Evolutionary conservation across 2,797 vertebrate species (phyloP), one percentile per base, ranked within the genome.

Genomic region (Coregonus sp.): DNA sequence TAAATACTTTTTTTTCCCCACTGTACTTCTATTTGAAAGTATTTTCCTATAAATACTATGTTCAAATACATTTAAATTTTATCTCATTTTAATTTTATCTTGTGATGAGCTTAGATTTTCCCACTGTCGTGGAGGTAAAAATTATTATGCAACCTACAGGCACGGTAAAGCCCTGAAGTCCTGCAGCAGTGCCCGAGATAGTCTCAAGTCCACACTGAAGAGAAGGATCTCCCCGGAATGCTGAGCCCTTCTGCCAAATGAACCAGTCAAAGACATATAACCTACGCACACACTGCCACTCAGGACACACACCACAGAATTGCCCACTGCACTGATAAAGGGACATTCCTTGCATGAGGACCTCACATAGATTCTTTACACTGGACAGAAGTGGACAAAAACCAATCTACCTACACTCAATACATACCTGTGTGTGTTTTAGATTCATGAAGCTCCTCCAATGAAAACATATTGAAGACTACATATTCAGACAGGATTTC

Each of bases 141-240:
- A 1, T 67, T 0, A 5, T 35, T 72, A 15, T 81, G 79, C 78
- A 15, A 20, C 71, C 81, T 82, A 69, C 86, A 99, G 98, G 85
- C 95, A 95, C 71, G 90, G 89, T 2, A 92, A 92, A 0, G 92
- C 94, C 75, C 93, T 97, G 68, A 95, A 96, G 79, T 92, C 94
- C 37, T 97, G 96, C 71, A 84, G 92, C 3, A 89, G 89, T n/a
- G 95, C 95, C 81, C 92, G 91, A 72, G 95, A 96, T 85, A 92
- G 74, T 76, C 94, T 99, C 75, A 90, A 93, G 81, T 94, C 95
- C 76, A 95, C 95, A 0, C 87, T 95, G 85, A 82, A 92, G 82
- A 92, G 88, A 79, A 92, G 80, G 76, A 80, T 84, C 70, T 78
- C 77, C 5, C 72, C 85, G 14, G 80, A 91, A 12, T 72, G 74